phyloP scores from a whole-genome alignment of 2,113 vertebrate species.

The Catharus fuscescens region DNA sequence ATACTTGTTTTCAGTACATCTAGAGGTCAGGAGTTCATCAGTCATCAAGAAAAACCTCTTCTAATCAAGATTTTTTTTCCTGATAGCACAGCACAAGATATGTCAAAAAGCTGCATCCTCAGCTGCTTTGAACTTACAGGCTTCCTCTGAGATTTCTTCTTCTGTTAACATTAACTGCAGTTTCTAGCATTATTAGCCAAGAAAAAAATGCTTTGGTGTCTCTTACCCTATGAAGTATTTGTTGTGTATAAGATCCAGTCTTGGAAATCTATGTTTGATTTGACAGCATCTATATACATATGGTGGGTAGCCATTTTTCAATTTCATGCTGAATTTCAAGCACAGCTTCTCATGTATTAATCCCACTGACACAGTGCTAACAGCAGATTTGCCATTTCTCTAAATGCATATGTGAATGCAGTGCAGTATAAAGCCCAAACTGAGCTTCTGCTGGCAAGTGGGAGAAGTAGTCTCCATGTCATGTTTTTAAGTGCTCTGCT shows the following conservation, averaged over 20 bases:
- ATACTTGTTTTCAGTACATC: neutral
- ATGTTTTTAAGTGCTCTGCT: neutral
- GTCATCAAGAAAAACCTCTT: neutral
- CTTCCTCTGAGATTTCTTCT: neutral
- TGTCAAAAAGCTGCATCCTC: neutral
- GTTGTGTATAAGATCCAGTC: neutral
- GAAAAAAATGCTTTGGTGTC: neutral
- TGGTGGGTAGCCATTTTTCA: neutral
- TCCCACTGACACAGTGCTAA: neutral
- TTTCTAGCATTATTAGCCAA: neutral
- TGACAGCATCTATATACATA: neutral
- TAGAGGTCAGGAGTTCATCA: neutral
- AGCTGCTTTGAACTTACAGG: neutral
- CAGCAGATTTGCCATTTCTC: neutral
- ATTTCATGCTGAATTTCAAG: neutral
- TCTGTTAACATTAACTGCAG: neutral
- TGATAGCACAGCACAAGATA: neutral
- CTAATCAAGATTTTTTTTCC: neutral
- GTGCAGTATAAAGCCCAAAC: neutral
- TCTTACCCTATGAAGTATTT: neutral
- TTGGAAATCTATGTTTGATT: neutral
- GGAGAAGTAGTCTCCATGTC: neutral
- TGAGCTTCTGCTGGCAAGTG: neutral
- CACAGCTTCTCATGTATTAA: neutral
- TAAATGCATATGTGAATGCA: neutral